Evolutionary conservation across 2,888 invertebrate species (phyloP).

Genomic region (Nomada fucata): DNA sequence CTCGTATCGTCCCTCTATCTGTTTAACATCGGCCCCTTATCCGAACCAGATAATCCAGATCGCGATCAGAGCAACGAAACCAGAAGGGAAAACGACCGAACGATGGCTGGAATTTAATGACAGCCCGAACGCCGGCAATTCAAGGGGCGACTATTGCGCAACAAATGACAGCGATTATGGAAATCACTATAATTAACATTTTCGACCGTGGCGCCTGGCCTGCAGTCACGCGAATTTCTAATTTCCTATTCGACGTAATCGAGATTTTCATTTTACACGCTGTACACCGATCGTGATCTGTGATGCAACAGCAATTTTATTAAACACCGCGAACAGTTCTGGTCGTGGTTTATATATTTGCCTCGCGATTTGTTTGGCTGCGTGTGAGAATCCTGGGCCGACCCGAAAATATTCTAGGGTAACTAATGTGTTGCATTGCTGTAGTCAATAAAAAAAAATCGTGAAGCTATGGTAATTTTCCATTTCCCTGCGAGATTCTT

Average conservation of each 20-base stretch:
- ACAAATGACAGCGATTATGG: conserved; percentile 35
- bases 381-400: no score
- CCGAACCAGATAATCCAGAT: conserved; percentile 29
- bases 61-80: conserved; percentile 19
- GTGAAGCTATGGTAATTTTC: no score
- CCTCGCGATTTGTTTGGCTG: no score
- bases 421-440: no score
- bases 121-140: conserved; percentile 24
- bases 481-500: no score
- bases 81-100: neutral
- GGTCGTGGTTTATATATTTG: no score
- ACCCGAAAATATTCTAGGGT: no score
- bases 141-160: conserved; percentile 23
- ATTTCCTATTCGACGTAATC: neutral
- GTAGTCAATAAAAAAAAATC: no score
- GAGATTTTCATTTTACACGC: no score
- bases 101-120: conserved; percentile 26
- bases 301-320: no score
- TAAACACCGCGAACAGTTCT: no score
- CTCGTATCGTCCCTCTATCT: conserved; percentile 8
- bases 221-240: conserved; percentile 14
- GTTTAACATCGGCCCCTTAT: conserved; percentile 24
- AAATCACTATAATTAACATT: conserved; percentile 34
- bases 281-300: no score
- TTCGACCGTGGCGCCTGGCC: neutral